A percentile compares a stretch with the other conserved stretches of the same genome.
Conservation (phyloP, 1,140 invertebrate species). For the Lasioglossum baleicum region DNA sequence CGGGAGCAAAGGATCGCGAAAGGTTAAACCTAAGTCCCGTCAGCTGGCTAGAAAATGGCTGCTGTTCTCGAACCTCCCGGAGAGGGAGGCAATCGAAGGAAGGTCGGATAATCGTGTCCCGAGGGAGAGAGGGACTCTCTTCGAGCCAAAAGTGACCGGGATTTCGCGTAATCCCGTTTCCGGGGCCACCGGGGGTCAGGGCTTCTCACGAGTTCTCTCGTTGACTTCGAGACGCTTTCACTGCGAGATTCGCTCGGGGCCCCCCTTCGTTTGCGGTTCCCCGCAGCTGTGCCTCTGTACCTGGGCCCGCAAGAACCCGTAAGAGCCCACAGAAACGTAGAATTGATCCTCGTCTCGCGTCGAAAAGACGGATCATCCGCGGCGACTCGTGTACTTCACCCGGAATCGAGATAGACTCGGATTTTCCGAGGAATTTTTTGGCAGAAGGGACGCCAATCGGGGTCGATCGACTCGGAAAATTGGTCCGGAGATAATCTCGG, state of each 20-base stretch:
- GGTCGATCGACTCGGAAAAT: no score
- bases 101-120: slow-evolving; percentile 38
- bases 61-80: background rate
- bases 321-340: no score
- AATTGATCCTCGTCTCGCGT: background rate
- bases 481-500: no score
- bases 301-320: no score
- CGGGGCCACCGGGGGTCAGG: slow-evolving; percentile 23
- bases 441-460: background rate
- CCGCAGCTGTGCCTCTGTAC: slow-evolving; percentile 24
- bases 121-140: slow-evolving; percentile 54
- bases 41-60: slow-evolving; percentile 57
- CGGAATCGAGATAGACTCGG: background rate
- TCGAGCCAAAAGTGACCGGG: slow-evolving; percentile 73
- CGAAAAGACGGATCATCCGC: background rate
- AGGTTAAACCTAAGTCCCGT: slow-evolving; percentile 68
- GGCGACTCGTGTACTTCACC: background rate
- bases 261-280: slow-evolving; percentile 49
- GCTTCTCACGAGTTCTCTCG: slow-evolving; percentile 16
- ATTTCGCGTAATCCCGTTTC: slow-evolving; percentile 77
- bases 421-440: background rate
- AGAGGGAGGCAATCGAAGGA: slow-evolving; percentile 7
- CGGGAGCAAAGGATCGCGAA: slow-evolving; percentile 6
- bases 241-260: slow-evolving; percentile 14
- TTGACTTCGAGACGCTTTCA: slow-evolving; percentile 7